Percentiles rank a stretch among this genome's conserved stretches.
These are phyloP conservation scores for Carterocephalus palaemon DNA, from an alignment of 2,888 invertebrate species.

Conservation along the genomic window DNA sequence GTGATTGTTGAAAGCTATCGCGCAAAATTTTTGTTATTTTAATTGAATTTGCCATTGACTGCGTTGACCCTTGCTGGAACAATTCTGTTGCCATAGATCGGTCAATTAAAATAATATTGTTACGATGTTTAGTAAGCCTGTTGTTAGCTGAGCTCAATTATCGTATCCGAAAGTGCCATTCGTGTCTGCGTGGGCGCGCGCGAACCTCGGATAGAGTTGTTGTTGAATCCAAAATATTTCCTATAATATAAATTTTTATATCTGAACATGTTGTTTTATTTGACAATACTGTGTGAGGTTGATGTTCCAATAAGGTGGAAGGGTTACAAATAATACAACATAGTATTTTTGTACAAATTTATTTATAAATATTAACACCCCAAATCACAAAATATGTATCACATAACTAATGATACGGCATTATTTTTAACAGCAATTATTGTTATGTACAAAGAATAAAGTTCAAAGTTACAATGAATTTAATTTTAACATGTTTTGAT, in stretches of 20 bases:
- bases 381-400: constrained; percentile 59
- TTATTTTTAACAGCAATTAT: constrained; percentile 26
- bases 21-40: too few species aligned
- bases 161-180: constrained; percentile 52
- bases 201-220: constrained; percentile 53
- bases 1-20: too few species aligned
- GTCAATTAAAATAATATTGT: constrained; percentile 15
- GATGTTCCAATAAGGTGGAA: neutral
- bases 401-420: constrained; percentile 46
- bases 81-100: constrained; percentile 4
- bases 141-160: neutral
- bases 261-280: constrained; percentile 64
- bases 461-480: too few species aligned
- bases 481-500: too few species aligned
- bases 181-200: constrained; percentile 43
- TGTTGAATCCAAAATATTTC: constrained; percentile 79
- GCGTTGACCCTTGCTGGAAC: neutral
- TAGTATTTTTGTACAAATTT: constrained; percentile 17
- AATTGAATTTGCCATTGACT: too few species aligned
- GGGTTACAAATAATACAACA: neutral
- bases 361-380: constrained; percentile 64
- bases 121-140: neutral
- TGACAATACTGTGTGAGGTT: constrained; percentile 8
- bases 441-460: neutral
- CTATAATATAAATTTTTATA: constrained; percentile 80